Evolutionary conservation across 2,888 invertebrate species (phyloP), one percentile per base, ranked within the genome.

Genomic region (Embidobia sp.): DNA sequence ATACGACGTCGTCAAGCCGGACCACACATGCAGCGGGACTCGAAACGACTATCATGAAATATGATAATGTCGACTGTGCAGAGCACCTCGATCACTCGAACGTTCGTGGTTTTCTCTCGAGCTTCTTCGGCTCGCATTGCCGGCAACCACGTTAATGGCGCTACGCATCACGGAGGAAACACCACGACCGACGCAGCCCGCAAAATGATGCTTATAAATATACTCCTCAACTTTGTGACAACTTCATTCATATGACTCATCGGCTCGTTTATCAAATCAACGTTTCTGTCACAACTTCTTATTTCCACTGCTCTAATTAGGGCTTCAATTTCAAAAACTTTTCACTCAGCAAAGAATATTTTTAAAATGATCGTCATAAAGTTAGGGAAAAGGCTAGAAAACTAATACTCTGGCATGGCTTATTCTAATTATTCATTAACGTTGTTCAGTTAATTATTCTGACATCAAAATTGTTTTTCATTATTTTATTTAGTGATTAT

Each of bases 21-120:
- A 86, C 87, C 87, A 87, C 87, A 86, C 87, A 81, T 81, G 83
- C 79, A 78, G 83, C 75, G 79, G 77, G 59, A 67, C 81, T 83
- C 84, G 82, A 86, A 87, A 88, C 85, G 87, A 87, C 86, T 85
- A 86, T 86, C 85, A 84, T 88, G 87, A 88, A 88, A 88, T 88
- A 88, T 87, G 88, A 86, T 87, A 86, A 88, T 86, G 86, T 79
- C 80, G 80, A 83, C 72, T 80, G 80, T 72, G 57, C 61, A 63
- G 22, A 67, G 73, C 69, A 64, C 63, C 79, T 59, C 76, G 79
- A 76, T 69, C 69, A 55, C 69, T 55, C 69, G 77, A 74, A 73
- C 59, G 73, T 79, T 76, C 77, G 79, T 77, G 79, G 79, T 72
- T 79, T 79, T 69, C 76, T 53, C 66, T 66, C 69, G 49, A 64